Conservation (phyloP, 2,888 invertebrate species). For the Nycteola revayana region DNA sequence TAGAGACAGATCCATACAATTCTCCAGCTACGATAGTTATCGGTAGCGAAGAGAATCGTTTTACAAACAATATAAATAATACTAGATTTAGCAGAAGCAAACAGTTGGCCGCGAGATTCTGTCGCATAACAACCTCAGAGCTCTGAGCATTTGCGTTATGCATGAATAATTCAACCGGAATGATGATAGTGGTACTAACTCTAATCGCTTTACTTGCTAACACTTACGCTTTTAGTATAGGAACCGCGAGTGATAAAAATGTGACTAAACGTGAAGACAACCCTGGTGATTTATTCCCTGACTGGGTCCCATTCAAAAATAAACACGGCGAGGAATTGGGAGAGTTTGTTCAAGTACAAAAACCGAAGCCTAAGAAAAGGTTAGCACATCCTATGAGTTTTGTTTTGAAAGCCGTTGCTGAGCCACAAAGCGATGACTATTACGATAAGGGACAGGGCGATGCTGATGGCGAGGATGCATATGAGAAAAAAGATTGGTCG, state of each 20-base stretch:
- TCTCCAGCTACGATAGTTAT: slow-evolving; percentile 39
- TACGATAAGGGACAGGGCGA: slow-evolving; percentile 60
- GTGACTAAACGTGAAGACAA: slow-evolving; percentile 54
- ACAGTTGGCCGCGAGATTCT: slow-evolving; percentile 64
- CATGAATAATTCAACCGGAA: slow-evolving; percentile 22
- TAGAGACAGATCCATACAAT: slow-evolving; percentile 44
- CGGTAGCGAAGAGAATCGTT: slow-evolving; percentile 61
- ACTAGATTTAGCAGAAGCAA: slow-evolving; percentile 54
- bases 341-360: slow-evolving; percentile 52
- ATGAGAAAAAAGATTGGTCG: slow-evolving; percentile 70
- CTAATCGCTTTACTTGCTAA: slow-evolving; percentile 37
- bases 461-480: slow-evolving; percentile 59
- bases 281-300: slow-evolving; percentile 57
- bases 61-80: slow-evolving; percentile 80
- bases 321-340: slow-evolving; percentile 65
- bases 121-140: slow-evolving; percentile 41
- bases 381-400: slow-evolving; percentile 64
- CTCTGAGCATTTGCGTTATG: slow-evolving; percentile 33
- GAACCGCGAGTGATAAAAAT: slow-evolving; percentile 53
- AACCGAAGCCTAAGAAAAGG: slow-evolving; percentile 64
- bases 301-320: slow-evolving; percentile 75
- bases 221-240: slow-evolving; percentile 49
- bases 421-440: slow-evolving; percentile 58
- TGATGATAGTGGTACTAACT: slow-evolving; percentile 34
- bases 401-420: slow-evolving; percentile 55